Evolutionary conservation across 1,140 invertebrate species (phyloP), one percentile per base, ranked within the genome.

Genomic region (Adelges cooleyi): DNA sequence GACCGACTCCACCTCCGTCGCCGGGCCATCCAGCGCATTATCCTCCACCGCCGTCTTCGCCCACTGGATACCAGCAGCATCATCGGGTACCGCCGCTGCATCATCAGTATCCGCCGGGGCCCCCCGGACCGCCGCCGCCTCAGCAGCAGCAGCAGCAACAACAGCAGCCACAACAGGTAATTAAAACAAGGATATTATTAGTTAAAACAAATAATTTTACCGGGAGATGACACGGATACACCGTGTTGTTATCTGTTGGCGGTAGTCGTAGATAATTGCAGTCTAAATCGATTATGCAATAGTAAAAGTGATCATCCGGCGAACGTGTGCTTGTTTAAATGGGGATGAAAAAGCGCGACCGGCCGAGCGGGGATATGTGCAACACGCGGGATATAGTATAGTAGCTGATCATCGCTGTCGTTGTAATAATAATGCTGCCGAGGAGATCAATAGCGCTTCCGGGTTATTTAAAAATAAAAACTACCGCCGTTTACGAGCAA

Each of bases 101-200:
- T 6, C 48, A 50, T 20, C 69, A 68, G 46, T 51, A 56, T n/a
- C 68, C 66, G 3, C 49, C 56, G 17, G 46, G 48, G 3, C 66
- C 49, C 9, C 65, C 25, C 15, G 49, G 53, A 11, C 68, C 51
- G 20, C 65, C 66, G 18, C 66, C 66, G 29, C 70, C n/a, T 42
- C 67, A 27, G 8, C 46, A 54, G 15, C 62, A 59, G 6, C 36
- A 65, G 18, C 67, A 66, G 17, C 42, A 36, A 13, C 65, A 65
- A 33, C 71, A 71, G 53, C 69, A 10, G 66, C 67, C 29, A 67
- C 69, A 65, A 42, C 70, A 74, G 33, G 70, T 76, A 75, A 62
- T 62, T 42, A 42, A n/a, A n/a, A n/a, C n/a, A n/a, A n/a, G n/a
- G n/a, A n/a, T n/a, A n/a, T n/a, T n/a, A n/a, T n/a, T n/a, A n/a